These are phyloP conservation scores for Zosterops borbonicus DNA, from an alignment of 2,113 vertebrate genomes.

Conservation along the genomic window DNA sequence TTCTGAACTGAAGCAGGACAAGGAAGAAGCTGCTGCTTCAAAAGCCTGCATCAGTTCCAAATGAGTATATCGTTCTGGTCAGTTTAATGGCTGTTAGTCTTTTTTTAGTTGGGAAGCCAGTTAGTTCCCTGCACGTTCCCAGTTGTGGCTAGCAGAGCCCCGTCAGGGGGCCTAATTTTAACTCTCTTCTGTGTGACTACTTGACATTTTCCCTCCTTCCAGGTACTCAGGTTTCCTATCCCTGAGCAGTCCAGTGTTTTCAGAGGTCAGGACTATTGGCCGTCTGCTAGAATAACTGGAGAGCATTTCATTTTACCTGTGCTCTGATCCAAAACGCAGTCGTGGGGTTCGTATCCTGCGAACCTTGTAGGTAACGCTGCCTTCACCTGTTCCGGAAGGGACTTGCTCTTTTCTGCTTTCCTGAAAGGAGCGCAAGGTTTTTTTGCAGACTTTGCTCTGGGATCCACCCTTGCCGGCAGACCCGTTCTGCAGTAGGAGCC, in stretches of 20 bases:
- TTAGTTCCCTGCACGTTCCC: not conserved
- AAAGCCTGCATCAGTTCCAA: constrained; percentile 55
- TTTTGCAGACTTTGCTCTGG: constrained; percentile 66
- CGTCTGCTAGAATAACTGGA: not conserved
- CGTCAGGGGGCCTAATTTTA: constrained; percentile 17
- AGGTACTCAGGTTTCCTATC: constrained; percentile 43
- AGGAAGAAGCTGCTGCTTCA: constrained; percentile 73
- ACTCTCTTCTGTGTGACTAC: constrained; percentile 13
- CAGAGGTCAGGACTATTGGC: not conserved
- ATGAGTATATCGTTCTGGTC: constrained; percentile 9
- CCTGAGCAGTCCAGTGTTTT: not conserved
- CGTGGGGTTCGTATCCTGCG: not conserved
- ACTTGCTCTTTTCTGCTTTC: not conserved
- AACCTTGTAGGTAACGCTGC: not conserved
- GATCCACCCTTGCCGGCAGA: constrained; percentile 61
- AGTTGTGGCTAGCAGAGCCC: not conserved
- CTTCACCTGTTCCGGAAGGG: constrained; percentile 23
- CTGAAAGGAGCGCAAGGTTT: not conserved
- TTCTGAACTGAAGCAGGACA: constrained; percentile 68
- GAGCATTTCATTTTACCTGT: not conserved
- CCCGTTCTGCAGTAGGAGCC: constrained; percentile 74
- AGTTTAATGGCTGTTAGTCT: not conserved
- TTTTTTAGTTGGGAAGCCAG: not conserved
- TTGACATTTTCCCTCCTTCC: constrained; percentile 16
- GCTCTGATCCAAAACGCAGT: not conserved